Base-by-base conservation (phyloP, 64 coral and sea anemone genomes). In the Actinia tenebrosa region DNA sequence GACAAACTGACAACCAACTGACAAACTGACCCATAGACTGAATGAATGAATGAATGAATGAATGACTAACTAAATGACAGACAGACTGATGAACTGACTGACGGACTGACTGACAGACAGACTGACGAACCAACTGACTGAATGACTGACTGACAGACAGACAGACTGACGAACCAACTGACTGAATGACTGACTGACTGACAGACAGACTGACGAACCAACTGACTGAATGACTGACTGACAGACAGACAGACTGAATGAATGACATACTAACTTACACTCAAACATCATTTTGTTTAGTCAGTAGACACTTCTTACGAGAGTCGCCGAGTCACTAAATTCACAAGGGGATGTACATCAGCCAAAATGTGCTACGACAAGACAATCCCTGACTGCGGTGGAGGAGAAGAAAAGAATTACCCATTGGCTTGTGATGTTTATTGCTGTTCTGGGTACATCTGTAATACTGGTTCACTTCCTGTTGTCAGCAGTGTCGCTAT, bases 361-460 rank as follows among this genome's bases (percentile, higher is more conserved):
- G 79, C 43, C 2, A 81, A 81, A 50, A 20, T 50, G 44, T 81
- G 79, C 46, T 22, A 81, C 18, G 46, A 81, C 16, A 53, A 81
- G 22, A 20, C 79, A 44, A 50, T 81, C 3, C 44, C 43, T 53
- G 79, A 81, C 79, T 81, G 79, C 16, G 27, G 50, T 16, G 79
- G 79, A 52, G 79, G 79, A 45, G 19, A 19, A n/a, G 50, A 20
- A 22, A 45, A 81, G 20, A 53, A 81, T 1, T 53, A 81, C 22
- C 79, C 42, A 4, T 81, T 81, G 16, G 44, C 43, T 3, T 81
- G 79, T 81, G 79, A 81, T 17, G 79, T 81, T 53, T 81, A 81
- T 23, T 81, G 79, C 13, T 81, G 79, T 14, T 81, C 79, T 20
- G 79, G 79, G 7, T 17, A 81, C 5, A 45, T 81, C 44, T 81